phyloP scores from a whole-genome alignment of 2,113 vertebrate species.

The Megaleporinus macrocephalus region DNA sequence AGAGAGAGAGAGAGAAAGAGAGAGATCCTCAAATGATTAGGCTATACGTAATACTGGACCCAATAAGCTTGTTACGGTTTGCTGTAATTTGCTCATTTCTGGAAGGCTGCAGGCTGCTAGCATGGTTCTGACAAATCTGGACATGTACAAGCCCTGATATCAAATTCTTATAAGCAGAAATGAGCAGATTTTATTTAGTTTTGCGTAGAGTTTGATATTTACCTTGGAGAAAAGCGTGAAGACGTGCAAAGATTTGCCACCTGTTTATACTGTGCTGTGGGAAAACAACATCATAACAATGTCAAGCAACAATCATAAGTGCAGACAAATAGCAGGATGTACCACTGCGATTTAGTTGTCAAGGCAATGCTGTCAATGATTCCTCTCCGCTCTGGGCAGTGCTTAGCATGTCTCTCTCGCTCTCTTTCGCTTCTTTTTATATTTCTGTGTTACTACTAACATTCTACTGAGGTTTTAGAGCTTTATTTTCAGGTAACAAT shows the following conservation, averaged over 20 bases:
- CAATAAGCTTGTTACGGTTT: slow-evolving; percentile 19
- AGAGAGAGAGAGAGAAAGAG: slow-evolving; percentile 20
- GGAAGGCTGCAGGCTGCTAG: background rate
- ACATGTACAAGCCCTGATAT: background rate
- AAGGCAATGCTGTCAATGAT: slow-evolving; percentile 33
- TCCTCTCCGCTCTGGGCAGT: slow-evolving; percentile 12
- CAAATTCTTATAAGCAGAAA: background rate
- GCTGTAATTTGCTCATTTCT: slow-evolving; percentile 27
- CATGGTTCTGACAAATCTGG: background rate
- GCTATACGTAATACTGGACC: slow-evolving; percentile 25
- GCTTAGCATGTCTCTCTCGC: background rate
- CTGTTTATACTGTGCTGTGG: slow-evolving; percentile 7
- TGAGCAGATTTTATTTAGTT: background rate
- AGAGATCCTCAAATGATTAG: slow-evolving; percentile 19
- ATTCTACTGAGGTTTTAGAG: background rate
- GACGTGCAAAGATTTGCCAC: background rate
- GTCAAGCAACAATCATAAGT: slow-evolving; percentile 18
- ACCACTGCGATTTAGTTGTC: slow-evolving; percentile 30
- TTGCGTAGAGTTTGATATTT: background rate
- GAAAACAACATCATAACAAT: slow-evolving; percentile 4
- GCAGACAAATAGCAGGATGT: slow-evolving; percentile 3
- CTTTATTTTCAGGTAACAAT: too few relatives aligned
- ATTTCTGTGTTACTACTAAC: background rate
- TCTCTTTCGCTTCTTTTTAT: background rate
- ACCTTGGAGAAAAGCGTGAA: background rate